phyloP scores from a whole-genome alignment of 2,113 vertebrate genomes.

The Cinclus mexicanus region DNA sequence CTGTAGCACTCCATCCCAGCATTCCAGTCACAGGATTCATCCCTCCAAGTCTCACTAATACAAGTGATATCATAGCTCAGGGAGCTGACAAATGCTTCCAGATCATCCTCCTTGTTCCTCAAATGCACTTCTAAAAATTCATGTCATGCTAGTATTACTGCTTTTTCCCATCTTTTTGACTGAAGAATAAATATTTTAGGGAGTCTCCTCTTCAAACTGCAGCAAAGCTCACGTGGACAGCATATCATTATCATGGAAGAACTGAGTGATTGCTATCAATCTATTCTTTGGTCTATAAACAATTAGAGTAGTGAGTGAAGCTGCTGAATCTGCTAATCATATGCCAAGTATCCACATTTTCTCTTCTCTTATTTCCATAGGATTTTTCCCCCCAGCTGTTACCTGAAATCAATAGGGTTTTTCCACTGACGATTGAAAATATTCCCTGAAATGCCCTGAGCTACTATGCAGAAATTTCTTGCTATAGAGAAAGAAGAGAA shows the following conservation, averaged over 20 bases:
- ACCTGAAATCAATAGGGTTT: conserved; percentile 4
- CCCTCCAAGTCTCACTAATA: neutral
- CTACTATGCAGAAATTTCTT: neutral
- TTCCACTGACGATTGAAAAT: neutral
- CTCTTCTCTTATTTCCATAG: neutral
- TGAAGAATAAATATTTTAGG: neutral
- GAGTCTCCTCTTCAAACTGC: neutral
- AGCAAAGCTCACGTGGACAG: neutral
- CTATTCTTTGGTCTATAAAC: neutral
- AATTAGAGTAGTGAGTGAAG: neutral
- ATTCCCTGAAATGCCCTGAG: neutral
- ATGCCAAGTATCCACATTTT: conserved; percentile 4
- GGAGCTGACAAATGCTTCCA: neutral
- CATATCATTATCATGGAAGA: neutral
- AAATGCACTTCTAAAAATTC: neutral
- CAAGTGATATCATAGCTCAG: neutral
- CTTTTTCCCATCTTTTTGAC: neutral
- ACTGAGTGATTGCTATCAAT: neutral
- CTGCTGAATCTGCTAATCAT: conserved; percentile 10
- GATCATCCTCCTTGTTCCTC: neutral
- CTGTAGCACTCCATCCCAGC: neutral
- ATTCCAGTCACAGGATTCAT: neutral
- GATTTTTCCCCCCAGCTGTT: neutral
- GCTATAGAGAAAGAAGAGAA: neutral
- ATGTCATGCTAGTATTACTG: neutral